Base-by-base conservation (phyloP, 1,140 invertebrate species). In the Ceratina japonica region DNA sequence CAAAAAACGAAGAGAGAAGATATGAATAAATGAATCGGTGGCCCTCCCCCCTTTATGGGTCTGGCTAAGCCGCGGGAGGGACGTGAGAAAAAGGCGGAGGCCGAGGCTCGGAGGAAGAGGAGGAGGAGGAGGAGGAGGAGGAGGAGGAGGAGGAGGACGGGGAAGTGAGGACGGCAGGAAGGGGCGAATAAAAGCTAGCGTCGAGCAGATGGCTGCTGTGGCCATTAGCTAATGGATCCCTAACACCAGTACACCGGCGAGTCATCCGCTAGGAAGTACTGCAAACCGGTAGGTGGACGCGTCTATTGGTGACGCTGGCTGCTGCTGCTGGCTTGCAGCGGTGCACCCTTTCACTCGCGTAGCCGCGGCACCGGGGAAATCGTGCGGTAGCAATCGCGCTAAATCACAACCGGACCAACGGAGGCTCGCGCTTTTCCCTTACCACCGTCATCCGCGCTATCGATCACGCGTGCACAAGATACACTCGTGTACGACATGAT, bases 191-290 rank as follows among this genome's bases (percentile, higher is more conserved):
- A 91, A 90, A 88, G 89, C 83, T 71, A 87, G 75, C 84, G 82
- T 84, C 86, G 87, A 89, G 89, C 90, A 90, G 89, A 90, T 91
- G 89, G 87, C 86, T 88, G 86, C 80, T 83, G 84, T 74, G 76
- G 87, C 91, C 89, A 91, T 91, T 91, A 91, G 91, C 91, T 91
- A 91, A 91, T 91, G 91, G 90, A 90, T 88, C 86, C 81, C 86
- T 87, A 88, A 87, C 85, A 82, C 88, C 79, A 86, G 84, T 82
- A 77, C 84, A 80, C 84, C 27, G 49, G 81, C 83, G 84, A 86
- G 84, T 86, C 85, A 86, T 86, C 85, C 81, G 85, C 85, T 79
- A 86, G 76, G 73, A 85, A 74, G 83, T 79, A 75, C 65, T 75
- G 16, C 61, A 85, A 81, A 86, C 83, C 75, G 75, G 84, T 82